These are phyloP conservation scores for Bolinopsis microptera DNA, from an alignment of 37 sponge, comb jelly and placozoan species.

Conservation along the genomic window DNA sequence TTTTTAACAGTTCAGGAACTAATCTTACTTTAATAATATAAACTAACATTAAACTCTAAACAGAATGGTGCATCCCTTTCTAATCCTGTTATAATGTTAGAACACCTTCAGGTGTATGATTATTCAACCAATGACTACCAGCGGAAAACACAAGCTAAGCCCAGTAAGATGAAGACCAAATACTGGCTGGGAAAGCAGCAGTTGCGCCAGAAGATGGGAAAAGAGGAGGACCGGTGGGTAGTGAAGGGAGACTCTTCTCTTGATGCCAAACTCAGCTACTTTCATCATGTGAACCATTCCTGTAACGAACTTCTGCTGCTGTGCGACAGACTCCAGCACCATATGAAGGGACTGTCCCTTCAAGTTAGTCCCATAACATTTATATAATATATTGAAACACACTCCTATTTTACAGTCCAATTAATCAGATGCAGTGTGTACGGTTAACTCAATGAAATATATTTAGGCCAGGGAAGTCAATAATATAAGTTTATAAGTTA, in stretches of 20 bases:
- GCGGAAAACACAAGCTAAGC: not conserved
- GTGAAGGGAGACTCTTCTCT: slow-evolving; percentile 44
- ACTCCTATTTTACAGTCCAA: no score
- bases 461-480: no score
- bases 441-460: no score
- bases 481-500: no score
- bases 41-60: no score
- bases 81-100: no score
- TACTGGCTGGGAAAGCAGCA: slow-evolving; percentile 30
- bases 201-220: slow-evolving; percentile 20
- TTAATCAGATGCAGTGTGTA: no score
- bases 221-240: slow-evolving; percentile 27
- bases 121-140: slow-evolving; percentile 19
- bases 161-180: slow-evolving; percentile 38
- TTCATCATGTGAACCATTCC: slow-evolving; percentile 16
- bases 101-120: slow-evolving; percentile 16
- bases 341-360: not conserved
- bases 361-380: slow-evolving; percentile 11
- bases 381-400: no score
- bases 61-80: no score
- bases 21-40: no score
- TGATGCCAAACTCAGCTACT: slow-evolving; percentile 48
- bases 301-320: not conserved
- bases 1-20: no score
- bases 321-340: slow-evolving; percentile 32